These are phyloP conservation scores for Pachymerium ferrugineum DNA, from an alignment of 2,888 invertebrate species.

Conservation along the genomic window DNA sequence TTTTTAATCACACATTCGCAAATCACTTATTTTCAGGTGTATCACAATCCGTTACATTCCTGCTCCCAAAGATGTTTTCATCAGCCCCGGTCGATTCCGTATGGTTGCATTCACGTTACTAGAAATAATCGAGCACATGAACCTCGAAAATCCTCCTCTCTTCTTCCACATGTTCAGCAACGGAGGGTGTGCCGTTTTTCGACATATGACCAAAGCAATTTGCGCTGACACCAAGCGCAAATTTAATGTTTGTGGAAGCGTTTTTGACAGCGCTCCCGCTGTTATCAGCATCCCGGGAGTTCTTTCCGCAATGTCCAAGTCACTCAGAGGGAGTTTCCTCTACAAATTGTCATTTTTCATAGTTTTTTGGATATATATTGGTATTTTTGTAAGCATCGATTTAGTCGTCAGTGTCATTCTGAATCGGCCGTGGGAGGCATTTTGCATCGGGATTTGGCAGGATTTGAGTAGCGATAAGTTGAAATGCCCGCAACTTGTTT, in stretches of 20 bases:
- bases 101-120: conserved; percentile 60
- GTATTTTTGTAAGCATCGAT: conserved; percentile 49
- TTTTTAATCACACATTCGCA: no score
- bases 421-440: conserved; percentile 41
- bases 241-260: conserved; percentile 55
- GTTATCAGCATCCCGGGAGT: conserved; percentile 29
- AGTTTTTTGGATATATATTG: conserved; percentile 52
- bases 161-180: conserved; percentile 71
- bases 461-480: conserved; percentile 53
- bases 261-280: conserved; percentile 68
- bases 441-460: conserved; percentile 51
- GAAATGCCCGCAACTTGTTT: conserved; percentile 63
- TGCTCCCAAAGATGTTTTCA: conserved; percentile 61
- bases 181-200: conserved; percentile 65
- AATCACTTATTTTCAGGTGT: conserved; percentile 58
- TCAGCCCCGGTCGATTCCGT: conserved; percentile 58
- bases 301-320: conserved; percentile 54
- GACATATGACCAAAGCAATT: conserved; percentile 58
- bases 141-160: conserved; percentile 63
- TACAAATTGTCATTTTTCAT: conserved; percentile 30
- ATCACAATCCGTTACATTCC: conserved; percentile 67
- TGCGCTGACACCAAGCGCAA: background rate
- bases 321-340: conserved; percentile 53
- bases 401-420: conserved; percentile 52
- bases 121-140: conserved; percentile 60